A percentile compares a stretch with the other conserved stretches of the same genome.
Evolutionary conservation across 1,140 invertebrate genomes (phyloP).

Genomic region (Drosophila neocordata): DNA sequence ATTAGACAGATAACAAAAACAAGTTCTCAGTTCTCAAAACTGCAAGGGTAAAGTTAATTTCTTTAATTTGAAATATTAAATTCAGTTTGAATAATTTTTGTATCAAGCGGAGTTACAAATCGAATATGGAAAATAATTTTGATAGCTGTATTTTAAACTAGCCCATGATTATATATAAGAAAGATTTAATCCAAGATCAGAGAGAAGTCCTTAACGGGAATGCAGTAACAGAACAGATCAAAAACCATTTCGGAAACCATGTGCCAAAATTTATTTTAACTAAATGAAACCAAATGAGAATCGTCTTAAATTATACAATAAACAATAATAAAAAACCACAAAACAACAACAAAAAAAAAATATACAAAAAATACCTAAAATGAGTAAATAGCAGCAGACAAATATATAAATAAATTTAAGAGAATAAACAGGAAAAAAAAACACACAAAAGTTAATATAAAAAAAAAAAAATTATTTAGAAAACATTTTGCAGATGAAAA

Average conservation of each 20-base stretch:
- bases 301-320: conserved; percentile 73
- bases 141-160: conserved; percentile 74
- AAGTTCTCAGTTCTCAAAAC: too few species aligned
- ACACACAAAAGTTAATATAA: neutral
- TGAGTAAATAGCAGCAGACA: conserved; percentile 9
- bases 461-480: neutral
- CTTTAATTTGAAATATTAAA: neutral
- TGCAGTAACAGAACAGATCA: conserved; percentile 25
- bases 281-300: conserved; percentile 41
- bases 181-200: conserved; percentile 28
- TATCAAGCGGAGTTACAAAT: neutral
- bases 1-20: too few species aligned
- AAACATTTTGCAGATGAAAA: conserved; percentile 13
- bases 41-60: too few species aligned
- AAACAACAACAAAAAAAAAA: conserved; percentile 36
- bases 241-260: conserved; percentile 72
- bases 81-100: neutral
- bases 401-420: conserved; percentile 4
- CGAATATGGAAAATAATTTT: neutral
- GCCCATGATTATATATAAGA: conserved; percentile 53
- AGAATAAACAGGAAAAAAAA: neutral
- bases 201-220: too few species aligned
- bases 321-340: conserved; percentile 38
- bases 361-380: conserved; percentile 40
- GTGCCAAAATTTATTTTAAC: conserved; percentile 76